Base-by-base conservation (phyloP, 2,113 vertebrate species). In the Siniperca chuatsi region DNA sequence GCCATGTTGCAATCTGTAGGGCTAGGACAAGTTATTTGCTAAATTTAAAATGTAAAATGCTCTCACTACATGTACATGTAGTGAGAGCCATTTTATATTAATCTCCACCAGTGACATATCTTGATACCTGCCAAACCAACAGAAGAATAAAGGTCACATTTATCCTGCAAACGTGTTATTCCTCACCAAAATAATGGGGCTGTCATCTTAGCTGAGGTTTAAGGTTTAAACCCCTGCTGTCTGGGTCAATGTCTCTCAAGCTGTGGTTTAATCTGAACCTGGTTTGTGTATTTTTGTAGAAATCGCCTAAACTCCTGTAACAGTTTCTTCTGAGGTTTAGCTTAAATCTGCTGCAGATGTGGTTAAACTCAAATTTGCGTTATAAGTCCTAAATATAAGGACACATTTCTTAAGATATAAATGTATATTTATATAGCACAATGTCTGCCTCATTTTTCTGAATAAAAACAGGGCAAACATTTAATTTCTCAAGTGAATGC, bases 131-230 rank as follows among this genome's bases (percentile, higher is more conserved):
- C 1, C 3, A 68, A 66, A 66, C 37, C 4, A 66, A 66, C 2
- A 13, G 2, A 21, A 7, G 2, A 21, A 7, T 1, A 4, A 33
- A 1, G 18, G 4, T 5, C n/a, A 60, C 9, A 0, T 35, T 37
- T 37, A 37, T 64, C 62, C 35, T 12, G 62, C 4, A 65, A 23
- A 40, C 11, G 13, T 54, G 52, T 54, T 52, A 7, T 20, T 52
- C 16, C 48, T 54, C 8, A 20, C 20, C 18, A 54, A 54, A 21
- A 6, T 20, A 52, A 52, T 20, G 18, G 52, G 4, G 1, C 13
- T 6, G 15, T 7, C 13, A 9, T 16, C 16, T 48, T 25, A 25
- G 25, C 46, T 18, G 48, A 18, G 15, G 6, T 50, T 18, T 8
- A 44, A 44, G 16, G 23, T 12, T 25, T 25, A 11, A 57, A 57